Evolutionary conservation across 2,113 vertebrate species (phyloP).

Genomic region (Lycaon pictus): DNA sequence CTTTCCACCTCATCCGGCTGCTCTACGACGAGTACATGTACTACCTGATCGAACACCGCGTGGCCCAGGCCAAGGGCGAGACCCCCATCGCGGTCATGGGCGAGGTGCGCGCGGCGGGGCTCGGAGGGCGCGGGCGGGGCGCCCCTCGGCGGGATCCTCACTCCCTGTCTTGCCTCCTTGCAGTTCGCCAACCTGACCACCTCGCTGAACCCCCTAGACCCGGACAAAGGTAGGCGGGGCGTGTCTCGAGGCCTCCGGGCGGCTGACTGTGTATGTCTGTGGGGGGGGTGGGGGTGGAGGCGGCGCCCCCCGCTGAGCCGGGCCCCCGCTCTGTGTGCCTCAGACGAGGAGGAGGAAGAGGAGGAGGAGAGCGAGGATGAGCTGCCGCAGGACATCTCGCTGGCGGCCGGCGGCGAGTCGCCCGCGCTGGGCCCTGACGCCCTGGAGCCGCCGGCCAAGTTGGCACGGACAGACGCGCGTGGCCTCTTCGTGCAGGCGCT

Average conservation of each 20-base stretch:
- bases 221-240: conserved; percentile 91
- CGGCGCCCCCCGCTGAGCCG: neutral
- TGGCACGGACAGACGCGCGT: conserved; percentile 88
- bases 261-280: too few species aligned
- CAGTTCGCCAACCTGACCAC: conserved; percentile 92
- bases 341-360: conserved; percentile 95
- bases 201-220: conserved; percentile 88
- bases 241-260: neutral
- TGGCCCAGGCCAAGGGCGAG: conserved; percentile 94
- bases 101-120: conserved; percentile 87
- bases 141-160: neutral
- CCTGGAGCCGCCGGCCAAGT: conserved; percentile 92
- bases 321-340: conserved; percentile 49
- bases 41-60: conserved; percentile 96
- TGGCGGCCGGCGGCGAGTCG: conserved; percentile 84
- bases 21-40: conserved; percentile 97
- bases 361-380: conserved; percentile 95
- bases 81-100: conserved; percentile 96
- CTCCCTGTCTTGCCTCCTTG: conserved; percentile 33
- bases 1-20: conserved; percentile 95
- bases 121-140: accelerated
- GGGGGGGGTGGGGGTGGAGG: neutral
- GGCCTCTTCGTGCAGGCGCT: conserved; percentile 86
- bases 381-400: conserved; percentile 89
- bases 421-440: conserved; percentile 86